These are phyloP conservation scores for Cephus spinipes DNA, from an alignment of 2,888 invertebrate genomes.

Conservation along the genomic window DNA sequence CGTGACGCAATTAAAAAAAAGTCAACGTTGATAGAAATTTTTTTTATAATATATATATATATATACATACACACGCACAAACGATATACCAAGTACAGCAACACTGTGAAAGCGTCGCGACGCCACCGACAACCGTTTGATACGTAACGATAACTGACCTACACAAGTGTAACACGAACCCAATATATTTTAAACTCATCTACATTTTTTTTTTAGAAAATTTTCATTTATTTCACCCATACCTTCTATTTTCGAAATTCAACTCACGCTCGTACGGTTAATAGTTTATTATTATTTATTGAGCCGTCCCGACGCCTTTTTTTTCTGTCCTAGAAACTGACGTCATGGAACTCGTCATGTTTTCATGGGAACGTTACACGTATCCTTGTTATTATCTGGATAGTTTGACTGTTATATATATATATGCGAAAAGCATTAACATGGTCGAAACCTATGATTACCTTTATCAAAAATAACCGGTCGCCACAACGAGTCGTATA, in stretches of 20 bases:
- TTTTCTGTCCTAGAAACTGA: background rate
- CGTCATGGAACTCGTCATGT: background rate
- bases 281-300: background rate
- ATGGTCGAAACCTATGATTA: conserved; percentile 51
- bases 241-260: background rate
- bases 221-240: background rate
- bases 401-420: background rate
- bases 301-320: background rate
- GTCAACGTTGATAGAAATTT: background rate
- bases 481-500: background rate
- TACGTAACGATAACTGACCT: background rate
- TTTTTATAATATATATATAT: background rate
- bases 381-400: background rate
- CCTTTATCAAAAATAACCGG: conserved; percentile 40
- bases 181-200: background rate
- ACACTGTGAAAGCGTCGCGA: background rate
- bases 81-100: background rate
- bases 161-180: background rate
- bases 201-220: background rate
- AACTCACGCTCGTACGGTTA: background rate
- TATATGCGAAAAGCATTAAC: background rate
- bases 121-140: background rate
- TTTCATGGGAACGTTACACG: background rate
- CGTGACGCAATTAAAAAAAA: background rate
- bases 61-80: background rate